Conservation (phyloP, 37 sponge, comb jelly and placozoan species). For the Chondrilla cf. caribensis region DNA sequence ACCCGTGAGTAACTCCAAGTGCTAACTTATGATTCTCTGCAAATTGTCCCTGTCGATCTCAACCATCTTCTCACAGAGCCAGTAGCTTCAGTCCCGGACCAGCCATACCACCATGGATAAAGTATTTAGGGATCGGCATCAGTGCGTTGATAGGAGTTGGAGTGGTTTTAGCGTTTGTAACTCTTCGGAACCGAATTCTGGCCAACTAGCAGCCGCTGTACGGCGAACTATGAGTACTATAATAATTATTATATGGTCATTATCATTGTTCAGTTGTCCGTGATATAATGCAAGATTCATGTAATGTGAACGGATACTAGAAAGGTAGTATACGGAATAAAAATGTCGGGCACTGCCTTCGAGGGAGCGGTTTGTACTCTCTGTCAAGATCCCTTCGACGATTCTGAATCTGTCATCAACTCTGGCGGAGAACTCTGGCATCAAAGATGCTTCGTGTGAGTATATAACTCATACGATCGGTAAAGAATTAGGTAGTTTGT, state of each 20-base stretch:
- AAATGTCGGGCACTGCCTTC: not conserved
- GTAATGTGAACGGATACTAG: too few species aligned
- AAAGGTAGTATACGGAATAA: not conserved
- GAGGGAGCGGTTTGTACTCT: conserved; percentile 75
- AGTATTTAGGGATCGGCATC: conserved; percentile 50
- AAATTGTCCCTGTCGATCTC: not conserved
- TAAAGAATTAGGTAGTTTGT: too few species aligned
- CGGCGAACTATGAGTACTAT: too few species aligned
- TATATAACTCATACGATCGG: not conserved
- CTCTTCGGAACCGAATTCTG: conserved; percentile 3
- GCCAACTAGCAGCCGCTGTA: conserved; percentile 6
- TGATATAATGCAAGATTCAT: too few species aligned
- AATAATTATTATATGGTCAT: too few species aligned
- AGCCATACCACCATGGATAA: conserved; percentile 59
- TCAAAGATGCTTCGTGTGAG: conserved; percentile 95
- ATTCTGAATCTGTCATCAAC: conserved; percentile 85
- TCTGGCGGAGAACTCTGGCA: conserved; percentile 97
- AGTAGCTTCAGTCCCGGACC: conserved; percentile 35
- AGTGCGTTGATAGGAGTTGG: conserved; percentile 46
- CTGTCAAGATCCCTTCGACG: conserved; percentile 84
- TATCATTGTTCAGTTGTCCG: too few species aligned
- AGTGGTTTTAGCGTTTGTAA: conserved; percentile 29
- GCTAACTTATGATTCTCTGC: not conserved
- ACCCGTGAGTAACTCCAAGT: conserved; percentile 50
- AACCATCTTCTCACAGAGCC: conserved; percentile 7